A percentile compares a stretch with the other conserved stretches of the same genome.
Conservation (phyloP, 2,797 vertebrate species). For the Micropoecilia bifurca region DNA sequence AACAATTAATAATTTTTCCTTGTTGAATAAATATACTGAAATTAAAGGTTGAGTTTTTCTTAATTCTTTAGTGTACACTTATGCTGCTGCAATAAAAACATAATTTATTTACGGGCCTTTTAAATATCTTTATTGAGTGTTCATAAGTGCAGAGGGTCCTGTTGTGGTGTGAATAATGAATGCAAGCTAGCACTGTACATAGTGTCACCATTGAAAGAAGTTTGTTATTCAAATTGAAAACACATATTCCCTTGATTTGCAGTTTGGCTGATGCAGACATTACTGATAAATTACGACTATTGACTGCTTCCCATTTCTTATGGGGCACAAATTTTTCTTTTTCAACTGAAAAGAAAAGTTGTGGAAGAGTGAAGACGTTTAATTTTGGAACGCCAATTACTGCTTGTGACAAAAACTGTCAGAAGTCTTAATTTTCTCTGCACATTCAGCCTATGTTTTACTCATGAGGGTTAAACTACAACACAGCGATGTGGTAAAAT, state of each 20-base stretch:
- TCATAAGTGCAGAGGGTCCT: background rate
- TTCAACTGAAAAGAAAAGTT: background rate
- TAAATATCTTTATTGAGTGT: background rate
- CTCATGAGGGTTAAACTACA: background rate
- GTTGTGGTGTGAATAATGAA: conserved; percentile 8
- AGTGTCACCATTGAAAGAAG: conserved; percentile 22
- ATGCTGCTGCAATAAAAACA: background rate
- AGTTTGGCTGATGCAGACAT: conserved; percentile 10
- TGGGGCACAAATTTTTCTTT: background rate
- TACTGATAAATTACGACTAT: conserved; percentile 7
- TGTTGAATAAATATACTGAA: background rate
- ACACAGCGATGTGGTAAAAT: background rate
- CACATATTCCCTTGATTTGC: conserved; percentile 28
- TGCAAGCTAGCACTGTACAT: conserved; percentile 13
- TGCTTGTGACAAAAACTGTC: background rate
- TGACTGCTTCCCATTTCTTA: conserved; percentile 7
- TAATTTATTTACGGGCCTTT: background rate
- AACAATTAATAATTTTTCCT: background rate
- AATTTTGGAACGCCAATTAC: background rate
- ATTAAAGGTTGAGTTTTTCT: background rate
- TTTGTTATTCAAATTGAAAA: conserved; percentile 11
- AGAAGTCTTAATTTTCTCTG: background rate
- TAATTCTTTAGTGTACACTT: background rate
- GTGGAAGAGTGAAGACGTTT: background rate
- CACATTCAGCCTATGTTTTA: background rate